Conservation (phyloP, 2,888 invertebrate species). For the Portevinia maculata region DNA sequence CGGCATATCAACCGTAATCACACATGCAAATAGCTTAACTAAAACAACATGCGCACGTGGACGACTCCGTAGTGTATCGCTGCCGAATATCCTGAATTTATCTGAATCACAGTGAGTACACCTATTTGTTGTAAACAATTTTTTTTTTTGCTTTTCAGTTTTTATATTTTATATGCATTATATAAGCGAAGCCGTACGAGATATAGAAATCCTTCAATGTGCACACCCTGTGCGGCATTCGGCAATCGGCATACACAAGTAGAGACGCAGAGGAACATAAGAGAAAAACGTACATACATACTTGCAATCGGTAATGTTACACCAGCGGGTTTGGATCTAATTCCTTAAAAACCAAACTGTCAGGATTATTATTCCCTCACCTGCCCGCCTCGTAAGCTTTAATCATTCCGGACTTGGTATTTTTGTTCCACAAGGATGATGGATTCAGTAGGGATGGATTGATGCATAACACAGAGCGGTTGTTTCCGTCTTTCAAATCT, state of each 20-base stretch:
- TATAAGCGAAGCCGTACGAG: no score
- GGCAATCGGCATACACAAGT: constrained; percentile 2
- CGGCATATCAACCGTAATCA: constrained; percentile 56
- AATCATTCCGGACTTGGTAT: constrained; percentile 6
- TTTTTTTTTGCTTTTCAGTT: not conserved
- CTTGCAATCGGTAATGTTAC: constrained; percentile 30
- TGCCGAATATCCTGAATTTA: constrained; percentile 77
- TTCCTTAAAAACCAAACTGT: constrained; percentile 44
- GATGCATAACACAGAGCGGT: constrained; percentile 5
- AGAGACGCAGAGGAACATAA: no score
- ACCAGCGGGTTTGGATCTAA: constrained; percentile 50
- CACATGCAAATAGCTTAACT: constrained; percentile 57
- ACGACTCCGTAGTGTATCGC: constrained; percentile 77
- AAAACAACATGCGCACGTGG: constrained; percentile 47
- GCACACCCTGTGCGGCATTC: constrained; percentile 28
- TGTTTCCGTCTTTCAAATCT: constrained; percentile 53
- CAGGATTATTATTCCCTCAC: constrained; percentile 39
- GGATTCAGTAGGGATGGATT: constrained; percentile 16
- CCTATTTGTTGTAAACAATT: constrained; percentile 6
- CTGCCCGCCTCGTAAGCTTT: not conserved
- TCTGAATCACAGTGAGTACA: constrained; percentile 67
- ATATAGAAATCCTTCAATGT: constrained; percentile 26
- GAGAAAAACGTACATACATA: constrained; percentile 15
- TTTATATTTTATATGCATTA: not conserved
- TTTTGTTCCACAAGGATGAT: not conserved